Evolutionary conservation across 2,797 vertebrate genomes (phyloP).

Genomic region (Rhinatrema bivittatum): DNA sequence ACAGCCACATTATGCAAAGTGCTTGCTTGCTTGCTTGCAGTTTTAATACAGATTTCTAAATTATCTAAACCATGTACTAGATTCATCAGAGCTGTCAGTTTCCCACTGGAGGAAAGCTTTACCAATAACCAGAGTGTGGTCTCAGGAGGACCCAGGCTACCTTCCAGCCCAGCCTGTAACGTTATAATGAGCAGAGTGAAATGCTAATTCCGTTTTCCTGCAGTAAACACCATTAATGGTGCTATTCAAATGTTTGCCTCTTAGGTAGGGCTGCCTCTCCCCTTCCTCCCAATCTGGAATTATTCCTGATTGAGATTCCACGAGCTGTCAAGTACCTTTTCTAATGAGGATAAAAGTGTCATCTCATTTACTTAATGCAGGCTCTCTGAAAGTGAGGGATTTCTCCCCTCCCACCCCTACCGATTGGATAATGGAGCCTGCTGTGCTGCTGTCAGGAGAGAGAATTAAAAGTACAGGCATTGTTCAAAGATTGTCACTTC

Average conservation of each 20-base stretch:
- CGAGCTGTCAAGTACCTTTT: slow-evolving; percentile 10
- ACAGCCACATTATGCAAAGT: slow-evolving; percentile 19
- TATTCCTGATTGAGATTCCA: slow-evolving; percentile 30
- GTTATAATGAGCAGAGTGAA: slow-evolving; percentile 29
- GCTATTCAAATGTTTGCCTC: slow-evolving; percentile 32
- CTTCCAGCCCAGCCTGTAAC: slow-evolving; percentile 34
- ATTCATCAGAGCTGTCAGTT: slow-evolving; percentile 15
- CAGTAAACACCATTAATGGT: slow-evolving; percentile 25
- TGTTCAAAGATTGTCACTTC: slow-evolving; percentile 2
- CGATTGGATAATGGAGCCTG: too few relatives aligned
- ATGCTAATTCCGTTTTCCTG: slow-evolving; percentile 36
- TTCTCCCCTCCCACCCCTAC: slow-evolving; percentile 21
- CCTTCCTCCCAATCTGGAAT: slow-evolving; percentile 20
- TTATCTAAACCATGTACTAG: neutral
- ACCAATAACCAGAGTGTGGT: slow-evolving; percentile 4
- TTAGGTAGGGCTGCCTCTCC: slow-evolving; percentile 23
- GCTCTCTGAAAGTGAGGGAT: slow-evolving; percentile 15
- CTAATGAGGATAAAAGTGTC: slow-evolving; percentile 26
- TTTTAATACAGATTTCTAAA: slow-evolving; percentile 25
- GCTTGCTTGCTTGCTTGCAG: neutral
- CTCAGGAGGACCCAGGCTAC: slow-evolving; percentile 4
- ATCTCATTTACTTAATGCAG: slow-evolving; percentile 18
- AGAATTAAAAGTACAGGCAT: neutral
- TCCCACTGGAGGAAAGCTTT: slow-evolving; percentile 10
- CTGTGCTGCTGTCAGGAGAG: neutral